phyloP scores from a whole-genome alignment of 2,113 vertebrate genomes.

The Arizona elegans region DNA sequence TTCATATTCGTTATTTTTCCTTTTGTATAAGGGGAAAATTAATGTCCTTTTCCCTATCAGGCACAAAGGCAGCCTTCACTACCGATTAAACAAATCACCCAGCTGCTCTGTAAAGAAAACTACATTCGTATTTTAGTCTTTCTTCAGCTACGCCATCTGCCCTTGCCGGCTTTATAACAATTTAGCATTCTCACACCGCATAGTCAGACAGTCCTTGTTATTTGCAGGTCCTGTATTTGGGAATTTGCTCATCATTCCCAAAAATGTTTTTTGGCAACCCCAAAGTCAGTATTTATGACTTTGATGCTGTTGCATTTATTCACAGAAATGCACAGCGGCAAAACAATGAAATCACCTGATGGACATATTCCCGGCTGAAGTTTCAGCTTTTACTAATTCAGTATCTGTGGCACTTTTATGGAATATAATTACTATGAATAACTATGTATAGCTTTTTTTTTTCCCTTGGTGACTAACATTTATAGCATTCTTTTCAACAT shows the following conservation, averaged over 20 bases:
- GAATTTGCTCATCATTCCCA: background rate
- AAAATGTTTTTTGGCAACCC: background rate
- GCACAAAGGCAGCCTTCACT: background rate
- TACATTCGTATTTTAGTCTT: background rate
- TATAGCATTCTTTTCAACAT: background rate
- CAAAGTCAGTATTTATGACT: background rate
- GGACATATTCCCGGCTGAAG: background rate
- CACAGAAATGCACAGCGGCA: background rate
- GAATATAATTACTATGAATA: background rate
- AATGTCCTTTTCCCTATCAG: background rate
- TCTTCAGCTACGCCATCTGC: background rate
- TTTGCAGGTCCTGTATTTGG: background rate
- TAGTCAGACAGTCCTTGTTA: background rate
- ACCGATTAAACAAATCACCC: background rate
- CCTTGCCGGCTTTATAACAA: background rate
- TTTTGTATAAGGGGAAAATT: background rate
- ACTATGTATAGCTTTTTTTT: background rate
- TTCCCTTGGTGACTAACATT: background rate
- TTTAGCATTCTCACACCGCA: background rate
- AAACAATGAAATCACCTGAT: background rate
- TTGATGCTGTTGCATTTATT: background rate
- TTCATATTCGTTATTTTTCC: background rate
- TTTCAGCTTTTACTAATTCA: background rate
- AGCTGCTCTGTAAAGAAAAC: background rate
- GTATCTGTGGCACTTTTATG: background rate